Percentiles rank a stretch among this genome's conserved stretches.
These are phyloP conservation scores for Calameuta filiformis DNA, from an alignment of 2,888 invertebrate species.

Conservation along the genomic window DNA sequence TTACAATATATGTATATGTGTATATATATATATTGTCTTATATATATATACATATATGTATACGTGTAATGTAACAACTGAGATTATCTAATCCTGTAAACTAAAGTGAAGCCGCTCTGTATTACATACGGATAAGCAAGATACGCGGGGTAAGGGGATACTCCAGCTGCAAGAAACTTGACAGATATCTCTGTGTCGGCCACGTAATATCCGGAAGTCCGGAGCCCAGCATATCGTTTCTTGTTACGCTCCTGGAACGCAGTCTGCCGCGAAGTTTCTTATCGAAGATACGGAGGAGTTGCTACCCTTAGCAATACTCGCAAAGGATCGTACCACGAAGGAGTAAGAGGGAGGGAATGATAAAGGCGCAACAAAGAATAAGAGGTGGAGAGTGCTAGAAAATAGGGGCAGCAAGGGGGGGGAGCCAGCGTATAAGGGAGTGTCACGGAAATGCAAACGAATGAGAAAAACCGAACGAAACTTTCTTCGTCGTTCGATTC, in stretches of 20 bases:
- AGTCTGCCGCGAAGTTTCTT: neutral
- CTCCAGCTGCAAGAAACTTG: conserved; percentile 16
- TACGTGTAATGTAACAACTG: too few species aligned
- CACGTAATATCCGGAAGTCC: conserved; percentile 19
- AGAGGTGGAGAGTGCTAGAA: neutral
- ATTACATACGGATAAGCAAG: neutral
- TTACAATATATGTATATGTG: neutral
- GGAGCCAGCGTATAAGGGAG: neutral
- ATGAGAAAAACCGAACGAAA: neutral
- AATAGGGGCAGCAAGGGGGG: neutral
- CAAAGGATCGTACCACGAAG: neutral
- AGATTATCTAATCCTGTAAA: neutral
- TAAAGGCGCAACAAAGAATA: neutral
- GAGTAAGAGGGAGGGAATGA: neutral
- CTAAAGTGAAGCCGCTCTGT: neutral
- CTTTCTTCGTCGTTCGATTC: neutral
- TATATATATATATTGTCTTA: too few species aligned
- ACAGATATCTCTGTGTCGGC: conserved; percentile 16
- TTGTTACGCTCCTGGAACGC: neutral
- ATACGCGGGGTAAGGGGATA: neutral
- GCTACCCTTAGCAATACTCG: neutral
- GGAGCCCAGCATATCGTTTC: conserved; percentile 9
- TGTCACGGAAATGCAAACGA: neutral
- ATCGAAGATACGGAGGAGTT: neutral
- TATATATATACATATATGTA: too few species aligned